These are phyloP conservation scores for Conger conger DNA, from an alignment of 2,113 vertebrate genomes.

Conservation along the genomic window DNA sequence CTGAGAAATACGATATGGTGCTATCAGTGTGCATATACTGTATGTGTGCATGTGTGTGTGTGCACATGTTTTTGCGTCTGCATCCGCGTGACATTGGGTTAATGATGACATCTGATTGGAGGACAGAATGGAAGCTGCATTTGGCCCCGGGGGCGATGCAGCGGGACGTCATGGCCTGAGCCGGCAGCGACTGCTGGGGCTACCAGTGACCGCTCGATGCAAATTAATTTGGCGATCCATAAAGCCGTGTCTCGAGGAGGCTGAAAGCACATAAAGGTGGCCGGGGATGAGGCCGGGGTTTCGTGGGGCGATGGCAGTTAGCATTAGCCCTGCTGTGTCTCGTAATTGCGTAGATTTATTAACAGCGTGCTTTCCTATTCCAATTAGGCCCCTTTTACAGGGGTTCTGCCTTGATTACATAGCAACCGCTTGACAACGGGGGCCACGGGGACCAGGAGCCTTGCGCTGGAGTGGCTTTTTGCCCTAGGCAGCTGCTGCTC, in stretches of 20 bases:
- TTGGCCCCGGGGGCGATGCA: not conserved
- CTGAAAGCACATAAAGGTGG: slow-evolving; percentile 26
- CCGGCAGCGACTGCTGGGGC: slow-evolving; percentile 26
- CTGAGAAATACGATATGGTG: not conserved
- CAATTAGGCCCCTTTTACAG: slow-evolving; percentile 51
- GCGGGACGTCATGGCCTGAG: not conserved
- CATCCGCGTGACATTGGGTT: not conserved
- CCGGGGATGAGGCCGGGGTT: not conserved
- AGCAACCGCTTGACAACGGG: slow-evolving; percentile 51
- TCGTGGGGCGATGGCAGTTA: slow-evolving; percentile 30
- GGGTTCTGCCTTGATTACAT: slow-evolving; percentile 39
- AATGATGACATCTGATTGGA: not conserved
- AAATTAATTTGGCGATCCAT: slow-evolving; percentile 44
- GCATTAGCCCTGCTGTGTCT: slow-evolving; percentile 25
- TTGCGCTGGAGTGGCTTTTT: slow-evolving; percentile 25
- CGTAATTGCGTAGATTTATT: slow-evolving; percentile 54
- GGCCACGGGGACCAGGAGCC: slow-evolving; percentile 9
- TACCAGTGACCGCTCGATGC: slow-evolving; percentile 35
- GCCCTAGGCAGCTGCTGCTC: slow-evolving; percentile 11
- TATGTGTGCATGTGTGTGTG: no score
- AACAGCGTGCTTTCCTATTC: slow-evolving; percentile 44
- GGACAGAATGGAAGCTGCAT: not conserved
- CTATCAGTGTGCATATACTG: not conserved
- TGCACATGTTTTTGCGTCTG: no score
- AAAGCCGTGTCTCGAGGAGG: slow-evolving; percentile 47